Conservation (phyloP, 2,888 invertebrate species). For the Rhodophaea formosa region DNA sequence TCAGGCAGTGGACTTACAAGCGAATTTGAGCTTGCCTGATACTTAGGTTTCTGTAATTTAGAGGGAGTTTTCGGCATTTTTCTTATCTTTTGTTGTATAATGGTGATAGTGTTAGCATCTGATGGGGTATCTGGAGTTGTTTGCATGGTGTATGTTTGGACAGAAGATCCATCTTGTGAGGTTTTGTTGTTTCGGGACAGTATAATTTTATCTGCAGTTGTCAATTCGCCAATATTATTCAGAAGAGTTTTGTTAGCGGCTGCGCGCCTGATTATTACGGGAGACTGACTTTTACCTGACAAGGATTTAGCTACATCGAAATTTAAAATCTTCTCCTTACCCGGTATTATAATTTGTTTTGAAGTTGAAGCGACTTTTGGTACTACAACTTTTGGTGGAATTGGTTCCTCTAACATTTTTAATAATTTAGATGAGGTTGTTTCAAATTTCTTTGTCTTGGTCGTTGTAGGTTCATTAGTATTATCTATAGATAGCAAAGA, state of each 20-base stretch:
- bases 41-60: constrained; percentile 62
- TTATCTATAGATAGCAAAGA: constrained; percentile 47
- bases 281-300: constrained; percentile 53
- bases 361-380: constrained; percentile 49
- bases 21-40: constrained; percentile 41
- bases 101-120: constrained; percentile 57
- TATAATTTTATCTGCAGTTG: constrained; percentile 67
- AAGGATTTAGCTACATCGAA: constrained; percentile 67
- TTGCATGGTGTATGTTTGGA: constrained; percentile 73
- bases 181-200: constrained; percentile 58
- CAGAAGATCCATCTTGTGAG: constrained; percentile 55
- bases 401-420: constrained; percentile 79
- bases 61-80: constrained; percentile 58
- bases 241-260: constrained; percentile 55
- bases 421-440: constrained; percentile 78
- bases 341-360: constrained; percentile 56
- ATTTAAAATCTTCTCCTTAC: constrained; percentile 73
- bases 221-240: constrained; percentile 57
- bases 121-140: constrained; percentile 54
- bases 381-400: constrained; percentile 47
- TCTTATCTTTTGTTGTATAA: constrained; percentile 66
- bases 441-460: constrained; percentile 48
- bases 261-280: constrained; percentile 71
- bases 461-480: constrained; percentile 41
- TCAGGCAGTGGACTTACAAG: constrained; percentile 52